Base-by-base conservation (phyloP, 2,113 vertebrate species). In the Rhinoderma darwinii region DNA sequence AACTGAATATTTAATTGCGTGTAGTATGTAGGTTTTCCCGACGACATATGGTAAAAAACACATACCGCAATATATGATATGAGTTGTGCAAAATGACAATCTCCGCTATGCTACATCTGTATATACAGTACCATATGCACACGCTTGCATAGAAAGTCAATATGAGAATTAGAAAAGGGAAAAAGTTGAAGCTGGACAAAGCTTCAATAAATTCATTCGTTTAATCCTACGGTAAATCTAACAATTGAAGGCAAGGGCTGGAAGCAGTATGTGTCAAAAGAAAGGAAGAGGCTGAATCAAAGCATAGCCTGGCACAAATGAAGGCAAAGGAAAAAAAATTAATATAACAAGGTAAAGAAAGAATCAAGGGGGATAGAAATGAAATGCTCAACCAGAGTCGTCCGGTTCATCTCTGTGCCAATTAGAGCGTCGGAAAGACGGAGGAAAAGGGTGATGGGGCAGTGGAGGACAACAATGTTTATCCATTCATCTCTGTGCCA, bases 401-500 rank as follows among this genome's bases (percentile, higher is more conserved):
- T 86, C 39, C 73, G 51, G 86, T 82, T 87, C 78, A 87, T 87
- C 78, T 82, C 68, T 63, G 78, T 87, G 79, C 86, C 86, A 87
- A 87, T 87, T 87, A 87, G 79, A 87, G 86, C 41, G 37, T 87
- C 78, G 39, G 54, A 32, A 51, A 81, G 51, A 81, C 8, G 66
- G 50, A 56, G 63, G 77, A 73, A 61, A 50, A 51, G 63, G 27
- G 76, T 47, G 84, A 37, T 37, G 56, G 72, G 66, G 68, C 86
- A 81, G 77, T 73, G 84, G 27, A 39, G 68, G 78, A 87, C 68
- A 75, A 43, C 77, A 9, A 54, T 82, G 78, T 75, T 87, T 75
- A 82, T 82, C 86, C 54, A 82, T 87, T 87, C 78, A 87, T 87
- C 86, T 87, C 78, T 50, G 78, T 87, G 86, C 86, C 86, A 87